Percentiles rank a stretch among this genome's conserved stretches.
Conservation (phyloP, 1,140 invertebrate genomes). For the Thalassaphorura encarpata region DNA sequence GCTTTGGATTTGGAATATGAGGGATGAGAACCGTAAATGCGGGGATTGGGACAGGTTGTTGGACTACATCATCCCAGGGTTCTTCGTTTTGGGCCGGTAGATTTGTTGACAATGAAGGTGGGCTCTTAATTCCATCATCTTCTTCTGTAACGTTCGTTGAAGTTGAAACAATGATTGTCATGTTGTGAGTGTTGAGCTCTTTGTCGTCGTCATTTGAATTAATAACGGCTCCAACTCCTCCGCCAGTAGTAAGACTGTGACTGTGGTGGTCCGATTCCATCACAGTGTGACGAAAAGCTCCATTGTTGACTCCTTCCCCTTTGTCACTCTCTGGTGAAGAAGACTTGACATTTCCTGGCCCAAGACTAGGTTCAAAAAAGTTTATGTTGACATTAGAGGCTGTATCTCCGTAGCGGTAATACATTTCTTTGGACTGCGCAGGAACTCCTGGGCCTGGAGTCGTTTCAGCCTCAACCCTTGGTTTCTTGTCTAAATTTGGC, state of each 20-base stretch:
- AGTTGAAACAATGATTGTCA: neutral
- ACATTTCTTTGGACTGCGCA: conserved; percentile 6
- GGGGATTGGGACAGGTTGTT: conserved; percentile 21
- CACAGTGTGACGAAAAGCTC: no score
- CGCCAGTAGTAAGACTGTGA: no score
- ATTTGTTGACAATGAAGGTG: neutral
- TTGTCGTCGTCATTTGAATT: neutral
- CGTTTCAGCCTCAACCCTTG: conserved; percentile 17
- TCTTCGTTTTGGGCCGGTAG: neutral
- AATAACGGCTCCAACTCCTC: neutral
- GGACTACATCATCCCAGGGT: neutral
- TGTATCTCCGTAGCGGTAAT: conserved; percentile 16
- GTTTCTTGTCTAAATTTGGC: conserved; percentile 29
- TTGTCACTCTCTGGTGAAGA: no score
- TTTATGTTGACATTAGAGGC: neutral
- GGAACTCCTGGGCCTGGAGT: neutral
- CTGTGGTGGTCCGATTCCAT: no score
- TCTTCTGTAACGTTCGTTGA: neutral
- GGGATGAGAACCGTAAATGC: conserved; percentile 28
- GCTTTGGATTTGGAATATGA: conserved; percentile 20
- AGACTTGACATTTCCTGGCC: no score
- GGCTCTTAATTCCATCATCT: neutral
- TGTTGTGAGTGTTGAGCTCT: neutral
- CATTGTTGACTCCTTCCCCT: no score
- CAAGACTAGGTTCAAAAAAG: no score